Base-by-base conservation (phyloP, 23 tunicate species). In the Trididemnum miniatum region DNA sequence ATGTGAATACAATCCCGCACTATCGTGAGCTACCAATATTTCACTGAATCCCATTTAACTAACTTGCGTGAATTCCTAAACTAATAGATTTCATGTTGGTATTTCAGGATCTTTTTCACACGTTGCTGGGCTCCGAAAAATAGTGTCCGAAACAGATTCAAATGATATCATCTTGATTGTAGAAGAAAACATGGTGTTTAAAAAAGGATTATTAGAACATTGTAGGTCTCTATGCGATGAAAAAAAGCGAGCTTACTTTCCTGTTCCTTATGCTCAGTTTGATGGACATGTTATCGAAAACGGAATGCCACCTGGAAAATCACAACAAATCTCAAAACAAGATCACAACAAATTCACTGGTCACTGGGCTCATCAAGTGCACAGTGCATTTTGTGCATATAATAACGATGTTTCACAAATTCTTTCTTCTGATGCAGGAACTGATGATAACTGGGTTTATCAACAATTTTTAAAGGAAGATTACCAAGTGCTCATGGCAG, bases 221-320 rank as follows among this genome's bases (percentile, higher is more conserved):
- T 93, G 98, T 63, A 64, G 81, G 54, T 28, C 87, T 51, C 35
- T 87, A 20, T 64, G 84, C 1, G 37, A 25, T 27, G 66, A 76
- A 22, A 27, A 76, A 3, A 76, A 84, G 37, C 38, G 94, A 57
- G 98, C 84, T 2, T 93, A 88, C 73, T 84, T 93, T 84, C 98
- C 98, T 2, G 65, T 88, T 2, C 94, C 98, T 0, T 93, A 86
- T 75, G 86, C 89, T 33, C 93, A 93, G 63, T 93, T 62, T 73
- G 60, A 88, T 63, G 81, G 87, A 0, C 84, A 93, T 1, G 60
- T 93, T 22, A 77, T 88, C 49, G 87, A 66, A 65, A 74, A 49
- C 35, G 98, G 98, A 1, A 93, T 93, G 98, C 98, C 98, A 50
- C 89, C 98, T 0, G 98, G 98, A 3, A 93, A 93, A 71, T 85